These are phyloP conservation scores for Pseudomyrmex gracilis DNA, from an alignment of 1,140 invertebrate species.

Conservation along the genomic window DNA sequence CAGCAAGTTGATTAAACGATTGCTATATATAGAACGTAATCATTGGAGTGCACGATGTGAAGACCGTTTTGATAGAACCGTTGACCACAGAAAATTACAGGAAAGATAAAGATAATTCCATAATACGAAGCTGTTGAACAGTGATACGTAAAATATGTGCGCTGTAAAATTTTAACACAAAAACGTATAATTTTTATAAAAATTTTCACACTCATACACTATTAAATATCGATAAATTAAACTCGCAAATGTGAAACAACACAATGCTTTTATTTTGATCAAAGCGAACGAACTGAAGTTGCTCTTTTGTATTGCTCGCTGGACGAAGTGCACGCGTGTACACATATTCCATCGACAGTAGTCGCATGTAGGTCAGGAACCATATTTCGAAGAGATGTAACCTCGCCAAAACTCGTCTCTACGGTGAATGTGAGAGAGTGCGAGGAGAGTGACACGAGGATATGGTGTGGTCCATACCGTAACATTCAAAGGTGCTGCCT, in stretches of 20 bases:
- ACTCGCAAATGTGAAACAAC: not conserved
- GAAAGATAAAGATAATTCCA: not conserved
- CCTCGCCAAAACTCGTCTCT: slow-evolving; percentile 26
- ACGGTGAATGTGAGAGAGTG: slow-evolving; percentile 1
- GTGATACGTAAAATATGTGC: not conserved
- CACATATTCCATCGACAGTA: not conserved
- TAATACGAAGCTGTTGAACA: not conserved
- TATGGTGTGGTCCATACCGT: slow-evolving; percentile 12
- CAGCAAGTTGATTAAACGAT: slow-evolving; percentile 31
- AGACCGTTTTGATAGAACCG: not conserved
- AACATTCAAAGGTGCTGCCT: slow-evolving; percentile 50
- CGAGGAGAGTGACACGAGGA: not conserved
- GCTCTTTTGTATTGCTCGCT: not conserved
- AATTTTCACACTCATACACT: not conserved
- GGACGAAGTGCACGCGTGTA: not conserved
- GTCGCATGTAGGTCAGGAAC: slow-evolving; percentile 29
- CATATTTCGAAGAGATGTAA: slow-evolving; percentile 16
- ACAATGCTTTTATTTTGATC: not conserved
- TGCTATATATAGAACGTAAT: not conserved
- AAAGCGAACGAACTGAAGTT: not conserved
- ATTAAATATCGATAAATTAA: too few relatives aligned
- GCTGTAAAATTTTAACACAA: not conserved
- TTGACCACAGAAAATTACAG: too few relatives aligned
- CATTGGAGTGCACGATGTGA: not conserved
- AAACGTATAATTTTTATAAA: not conserved